Base-by-base conservation (phyloP, 2,797 vertebrate species). In the Neosalanx taihuensis region DNA sequence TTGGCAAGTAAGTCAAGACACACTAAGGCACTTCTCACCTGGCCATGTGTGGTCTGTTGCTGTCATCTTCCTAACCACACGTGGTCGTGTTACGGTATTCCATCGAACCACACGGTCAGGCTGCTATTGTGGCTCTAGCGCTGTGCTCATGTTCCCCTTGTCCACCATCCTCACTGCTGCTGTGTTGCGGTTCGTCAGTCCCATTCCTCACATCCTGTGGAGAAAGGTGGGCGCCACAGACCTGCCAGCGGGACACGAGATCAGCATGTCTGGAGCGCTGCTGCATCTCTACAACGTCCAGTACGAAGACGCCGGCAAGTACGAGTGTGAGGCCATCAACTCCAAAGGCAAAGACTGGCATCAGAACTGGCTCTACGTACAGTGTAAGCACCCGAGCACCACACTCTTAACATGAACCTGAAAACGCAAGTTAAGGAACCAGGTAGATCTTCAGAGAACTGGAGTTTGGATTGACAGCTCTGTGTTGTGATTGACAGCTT, bases 251-350 rank as follows among this genome's bases (percentile, higher is more conserved):
- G 94, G 93, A 61, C 95, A 96, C 58, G 95, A 97, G 87, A 94
- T 98, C 86, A 95, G 94, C 76, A 94, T 94, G 80, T 96, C 95
- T 0, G 97, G 97, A 46, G 94, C 97, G 0, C 93, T 95, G 66
- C 94, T 99, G 64, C 97, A 96, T 86, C 94, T 99, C 70, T 95
- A 93, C 86, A 99, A 97, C 57, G 93, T 99, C 60, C 98, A 99
- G 79, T 94, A 97, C 5, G 97, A 99, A 86, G 98, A 99, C 57
- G 96, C 95, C 81, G 97, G 97, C 1, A 85, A 77, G 12, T 99
- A 99, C 9, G 96, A 98, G 75, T 99, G 98, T 78, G 97, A 99
- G 80, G 97, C 98, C 70, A 93, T 96, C 84, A 99, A 99, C 76
- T 94, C 95, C n/a, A 95, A 94, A 89, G 98, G 96, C 70, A 98